Evolutionary conservation across 2,797 vertebrate species (phyloP), one percentile per base, ranked within the genome.

Genomic region (Parambassis ranga): DNA sequence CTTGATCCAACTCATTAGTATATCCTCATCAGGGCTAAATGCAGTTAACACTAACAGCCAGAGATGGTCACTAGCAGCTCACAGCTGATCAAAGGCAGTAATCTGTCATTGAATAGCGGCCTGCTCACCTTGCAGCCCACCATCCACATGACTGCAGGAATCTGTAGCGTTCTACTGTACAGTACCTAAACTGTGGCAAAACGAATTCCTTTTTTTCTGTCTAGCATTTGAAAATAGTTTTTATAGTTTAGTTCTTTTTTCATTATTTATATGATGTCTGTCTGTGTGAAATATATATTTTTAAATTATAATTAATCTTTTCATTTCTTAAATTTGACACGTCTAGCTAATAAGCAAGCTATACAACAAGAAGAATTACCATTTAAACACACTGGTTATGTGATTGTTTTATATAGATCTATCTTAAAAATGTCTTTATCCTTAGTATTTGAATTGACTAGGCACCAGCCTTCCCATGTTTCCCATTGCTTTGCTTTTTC

Each of bases 1-100:
- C 79, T 83, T 85, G 75, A 86, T 83, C 79, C 83, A 57, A 75
- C 79, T 82, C 69, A 85, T 85, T 86, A 84, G 79, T 78, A 81
- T 83, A 73, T 70, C 32, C 49, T 80, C 76, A 79, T 70, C 33
- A 64, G 60, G 63, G 71, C 68, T 82, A 75, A 80, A 80, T 42
- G 63, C 65, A 75, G 72, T 71, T 76, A 79, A 71, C 48, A 35
- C 50, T 22, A 79, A 58, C 68, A 82, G 72, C 57, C 35, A 71
- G 60, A 43, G 50, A 43, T 26, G 63, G 77, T 72, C 70, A 76
- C 71, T 39, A 19, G 66, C n/a, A 42, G 74, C 77, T 80, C 65
- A 57, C 43, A 48, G 56, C 59, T 57, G 77, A 86, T 88, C 78
- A 82, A 86, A 85, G 71, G 22, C 59, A 46, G 39, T 9, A 49